These are phyloP conservation scores for Beaufortia kweichowensis DNA, from an alignment of 2,113 vertebrate species.

Conservation along the genomic window DNA sequence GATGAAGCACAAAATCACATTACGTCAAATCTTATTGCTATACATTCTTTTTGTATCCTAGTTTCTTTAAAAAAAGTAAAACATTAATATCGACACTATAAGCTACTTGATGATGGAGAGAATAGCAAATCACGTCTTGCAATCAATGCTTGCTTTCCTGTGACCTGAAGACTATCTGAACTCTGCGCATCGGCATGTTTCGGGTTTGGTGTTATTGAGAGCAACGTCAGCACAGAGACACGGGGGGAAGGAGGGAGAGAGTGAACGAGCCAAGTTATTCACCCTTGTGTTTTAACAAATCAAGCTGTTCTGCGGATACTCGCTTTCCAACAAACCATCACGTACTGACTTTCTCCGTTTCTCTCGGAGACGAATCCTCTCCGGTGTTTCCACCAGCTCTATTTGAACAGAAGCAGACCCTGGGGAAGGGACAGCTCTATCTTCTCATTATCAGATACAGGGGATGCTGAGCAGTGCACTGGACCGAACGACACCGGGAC, in stretches of 20 bases:
- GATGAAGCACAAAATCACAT: neutral
- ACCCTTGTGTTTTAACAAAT: slow-evolving; percentile 56
- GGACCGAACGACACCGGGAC: slow-evolving; percentile 52
- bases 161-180: slow-evolving; percentile 16
- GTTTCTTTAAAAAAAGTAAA: no score
- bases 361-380: slow-evolving; percentile 33
- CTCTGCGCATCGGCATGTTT: slow-evolving; percentile 29
- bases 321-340: slow-evolving; percentile 64
- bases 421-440: slow-evolving; percentile 19
- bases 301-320: slow-evolving; percentile 45
- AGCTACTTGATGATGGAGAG: slow-evolving; percentile 10
- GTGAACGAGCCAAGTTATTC: slow-evolving; percentile 52
- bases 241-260: slow-evolving; percentile 61
- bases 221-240: slow-evolving; percentile 69
- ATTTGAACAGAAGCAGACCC: slow-evolving; percentile 14
- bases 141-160: slow-evolving; percentile 32
- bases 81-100: no score
- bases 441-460: slow-evolving; percentile 33
- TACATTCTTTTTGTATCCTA: neutral
- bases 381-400: slow-evolving; percentile 2
- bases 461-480: slow-evolving; percentile 55
- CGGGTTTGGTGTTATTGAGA: slow-evolving; percentile 63
- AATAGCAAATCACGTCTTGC: slow-evolving; percentile 27
- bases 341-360: slow-evolving; percentile 46
- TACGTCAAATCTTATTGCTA: neutral